A percentile compares a stretch with the other conserved stretches of the same genome.
Evolutionary conservation across 2,888 invertebrate genomes (phyloP).

Genomic region (Escarpia spicata): DNA sequence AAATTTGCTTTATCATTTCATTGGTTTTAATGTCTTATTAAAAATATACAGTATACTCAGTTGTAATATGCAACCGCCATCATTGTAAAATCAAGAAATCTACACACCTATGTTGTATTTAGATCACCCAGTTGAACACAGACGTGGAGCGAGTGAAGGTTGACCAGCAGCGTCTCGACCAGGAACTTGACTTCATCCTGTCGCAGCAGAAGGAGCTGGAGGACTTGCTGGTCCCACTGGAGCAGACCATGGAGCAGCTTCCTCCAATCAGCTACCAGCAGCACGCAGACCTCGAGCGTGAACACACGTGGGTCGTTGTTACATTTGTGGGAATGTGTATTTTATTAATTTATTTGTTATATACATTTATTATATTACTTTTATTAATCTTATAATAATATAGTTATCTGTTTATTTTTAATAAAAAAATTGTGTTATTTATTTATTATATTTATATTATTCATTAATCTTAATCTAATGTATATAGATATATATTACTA

Average conservation of each 20-base stretch:
- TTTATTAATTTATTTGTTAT: too few species aligned
- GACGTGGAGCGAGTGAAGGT: constrained; percentile 88
- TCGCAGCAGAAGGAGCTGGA: constrained; percentile 93
- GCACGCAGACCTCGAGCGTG: constrained; percentile 84
- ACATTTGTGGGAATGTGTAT: background rate
- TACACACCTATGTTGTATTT: constrained; percentile 41
- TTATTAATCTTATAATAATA: too few species aligned
- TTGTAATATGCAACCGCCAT: background rate
- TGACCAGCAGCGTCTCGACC: constrained; percentile 88
- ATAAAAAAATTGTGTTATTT: too few species aligned
- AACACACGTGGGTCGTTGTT: constrained; percentile 77
- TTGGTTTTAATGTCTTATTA: background rate
- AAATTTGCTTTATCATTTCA: background rate
- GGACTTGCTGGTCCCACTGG: constrained; percentile 84
- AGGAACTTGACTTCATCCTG: constrained; percentile 91
- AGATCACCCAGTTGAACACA: constrained; percentile 86
- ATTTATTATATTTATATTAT: too few species aligned
- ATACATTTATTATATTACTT: too few species aligned
- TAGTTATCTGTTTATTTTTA: too few species aligned
- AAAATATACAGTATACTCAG: background rate
- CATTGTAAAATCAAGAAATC: background rate
- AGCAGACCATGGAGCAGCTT: constrained; percentile 74
- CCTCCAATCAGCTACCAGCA: constrained; percentile 63
- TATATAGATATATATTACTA: too few species aligned
- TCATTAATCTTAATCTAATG: too few species aligned